Percentiles rank a stretch among this genome's conserved stretches.
These are phyloP conservation scores for Oophaga pumilio DNA, from an alignment of 2,113 vertebrate species.

Conservation along the genomic window DNA sequence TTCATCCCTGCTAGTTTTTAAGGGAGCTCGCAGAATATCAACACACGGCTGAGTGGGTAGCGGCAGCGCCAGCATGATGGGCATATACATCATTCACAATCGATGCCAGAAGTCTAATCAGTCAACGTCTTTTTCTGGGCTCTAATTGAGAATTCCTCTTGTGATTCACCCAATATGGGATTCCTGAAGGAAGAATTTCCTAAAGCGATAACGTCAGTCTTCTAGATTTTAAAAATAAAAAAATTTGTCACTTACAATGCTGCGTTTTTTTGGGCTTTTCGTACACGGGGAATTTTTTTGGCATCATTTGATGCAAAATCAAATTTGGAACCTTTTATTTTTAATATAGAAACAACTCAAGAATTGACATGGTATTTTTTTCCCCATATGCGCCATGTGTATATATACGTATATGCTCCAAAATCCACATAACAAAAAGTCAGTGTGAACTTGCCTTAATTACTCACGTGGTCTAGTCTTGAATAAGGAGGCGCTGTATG, in stretches of 20 bases:
- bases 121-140: constrained; percentile 42
- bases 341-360: too few species aligned
- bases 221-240: too few species aligned
- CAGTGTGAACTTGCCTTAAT: too few species aligned
- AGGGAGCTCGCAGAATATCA: background rate
- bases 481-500: background rate
- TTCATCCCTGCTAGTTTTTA: background rate
- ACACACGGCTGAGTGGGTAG: background rate
- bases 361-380: too few species aligned
- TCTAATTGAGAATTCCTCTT: constrained; percentile 44
- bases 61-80: background rate
- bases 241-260: too few species aligned
- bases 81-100: constrained; percentile 21
- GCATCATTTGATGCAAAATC: too few species aligned
- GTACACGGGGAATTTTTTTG: too few species aligned
- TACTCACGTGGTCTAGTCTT: background rate
- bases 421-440: too few species aligned
- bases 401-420: too few species aligned
- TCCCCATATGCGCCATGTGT: too few species aligned
- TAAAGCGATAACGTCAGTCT: background rate
- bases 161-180: constrained; percentile 40
- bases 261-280: too few species aligned
- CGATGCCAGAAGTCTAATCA: background rate
- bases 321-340: too few species aligned
- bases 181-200: constrained; percentile 21